Base-by-base conservation (phyloP, 37 sponge, comb jelly and placozoan genomes). In the Chondrilla cf. caribensis region DNA sequence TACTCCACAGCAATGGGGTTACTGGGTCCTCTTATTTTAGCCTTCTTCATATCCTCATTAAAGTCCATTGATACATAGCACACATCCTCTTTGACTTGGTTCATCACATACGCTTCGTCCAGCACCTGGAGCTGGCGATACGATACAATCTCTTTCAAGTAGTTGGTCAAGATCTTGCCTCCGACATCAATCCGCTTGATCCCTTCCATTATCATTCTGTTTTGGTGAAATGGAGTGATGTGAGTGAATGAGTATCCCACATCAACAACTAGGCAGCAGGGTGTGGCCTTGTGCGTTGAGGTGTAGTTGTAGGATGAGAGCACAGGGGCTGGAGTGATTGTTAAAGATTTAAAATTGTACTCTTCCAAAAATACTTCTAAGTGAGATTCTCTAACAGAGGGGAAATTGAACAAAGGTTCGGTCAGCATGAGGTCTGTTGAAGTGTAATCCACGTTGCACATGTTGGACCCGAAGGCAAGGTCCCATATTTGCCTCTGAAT, bases 241-340 rank as follows among this genome's bases (percentile, higher is more conserved):
- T 98, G 99, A 24, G 99, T 93, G 85, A 98, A 98, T 36, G 99
- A 94, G 89, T 89, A 93, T 24, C 99, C 99, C 9, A 82, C 82
- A 51, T 98, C 98, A 22, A 98, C 87, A 17, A 98, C 88, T 36
- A 95, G 80, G 33, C 81, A 85, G 80, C 91, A 89, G 35, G 79
- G 86, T n/a, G 80, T 36, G 18, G 58, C 41, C 19, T 84, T 77
- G 64, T 84, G 77, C 0, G 59, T 58, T 31, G 76, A 58, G 3
- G 41, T 31, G 85, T 95, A 91, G 44, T 85, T 81, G 58, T 82
- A 60, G 0, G 92, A 80, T 17, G 94, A 88, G 6, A 90, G 83
- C 0, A 88, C 76, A 3, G 96, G 78, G 37, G 92, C 79, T n/a
- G 89, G 79, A n/a, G 44, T 11, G 8, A 88, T 39, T n/a, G 86